A percentile compares a stretch with the other conserved stretches of the same genome.
phyloP scores from a whole-genome alignment of 2,888 invertebrate genomes.

The Acanthosepion esculentum region DNA sequence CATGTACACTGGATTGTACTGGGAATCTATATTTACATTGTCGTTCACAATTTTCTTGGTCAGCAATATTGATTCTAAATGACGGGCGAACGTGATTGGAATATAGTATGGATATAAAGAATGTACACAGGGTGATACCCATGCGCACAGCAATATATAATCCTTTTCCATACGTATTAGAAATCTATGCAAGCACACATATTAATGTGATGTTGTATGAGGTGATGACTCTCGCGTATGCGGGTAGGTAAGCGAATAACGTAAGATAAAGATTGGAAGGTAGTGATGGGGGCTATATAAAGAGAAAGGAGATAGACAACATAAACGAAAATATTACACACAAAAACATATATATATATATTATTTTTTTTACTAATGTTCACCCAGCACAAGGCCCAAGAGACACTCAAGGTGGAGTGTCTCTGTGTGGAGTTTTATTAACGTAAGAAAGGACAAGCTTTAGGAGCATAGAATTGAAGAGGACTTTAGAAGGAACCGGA shows the following conservation, averaged over 20 bases:
- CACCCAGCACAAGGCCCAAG: no score
- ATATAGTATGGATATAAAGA: not conserved
- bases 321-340: not conserved
- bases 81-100: not conserved
- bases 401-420: no score
- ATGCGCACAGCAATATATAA: not conserved
- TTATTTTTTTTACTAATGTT: no score
- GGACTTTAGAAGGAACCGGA: no score
- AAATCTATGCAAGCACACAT: not conserved
- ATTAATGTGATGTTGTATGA: not conserved
- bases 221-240: not conserved
- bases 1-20: not conserved
- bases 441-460: no score
- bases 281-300: not conserved
- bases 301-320: not conserved
- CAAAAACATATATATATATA: no score
- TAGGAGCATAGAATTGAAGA: no score
- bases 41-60: conserved; percentile 21
- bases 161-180: not conserved
- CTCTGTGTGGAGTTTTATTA: no score
- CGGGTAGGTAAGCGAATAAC: not conserved
- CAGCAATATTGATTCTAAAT: conserved; percentile 33
- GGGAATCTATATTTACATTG: not conserved
- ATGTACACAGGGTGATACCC: not conserved
- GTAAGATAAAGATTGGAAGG: not conserved